phyloP scores from a whole-genome alignment of 2,113 vertebrate species.

The Sapajus apella region DNA sequence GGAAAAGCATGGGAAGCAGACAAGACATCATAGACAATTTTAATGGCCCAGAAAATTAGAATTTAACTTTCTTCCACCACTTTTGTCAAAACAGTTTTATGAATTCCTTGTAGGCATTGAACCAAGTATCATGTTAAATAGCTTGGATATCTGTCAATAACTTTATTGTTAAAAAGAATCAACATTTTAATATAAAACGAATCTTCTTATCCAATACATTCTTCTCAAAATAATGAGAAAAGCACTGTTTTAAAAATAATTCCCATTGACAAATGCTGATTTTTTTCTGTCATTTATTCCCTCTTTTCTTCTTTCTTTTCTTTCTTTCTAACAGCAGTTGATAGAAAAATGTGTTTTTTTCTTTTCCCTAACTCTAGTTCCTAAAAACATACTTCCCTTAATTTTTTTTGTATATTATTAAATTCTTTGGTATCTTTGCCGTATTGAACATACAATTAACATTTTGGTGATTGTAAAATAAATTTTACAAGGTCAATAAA shows the following conservation, averaged over 20 bases:
- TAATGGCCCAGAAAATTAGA: neutral
- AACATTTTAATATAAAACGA: neutral
- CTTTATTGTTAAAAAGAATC: neutral
- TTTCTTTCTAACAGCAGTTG: neutral
- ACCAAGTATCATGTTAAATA: neutral
- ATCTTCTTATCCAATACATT: neutral
- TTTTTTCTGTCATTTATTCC: neutral
- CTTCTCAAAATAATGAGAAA: conserved; percentile 25
- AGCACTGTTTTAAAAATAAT: neutral
- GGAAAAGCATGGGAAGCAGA: accelerated
- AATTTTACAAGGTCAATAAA: neutral
- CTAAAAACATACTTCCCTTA: neutral
- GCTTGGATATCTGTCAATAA: neutral
- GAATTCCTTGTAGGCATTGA: neutral
- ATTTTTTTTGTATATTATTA: neutral
- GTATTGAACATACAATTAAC: neutral
- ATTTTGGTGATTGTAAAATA: neutral
- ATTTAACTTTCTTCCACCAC: neutral
- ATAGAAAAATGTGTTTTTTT: neutral
- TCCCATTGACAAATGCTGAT: neutral
- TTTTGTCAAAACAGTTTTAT: neutral
- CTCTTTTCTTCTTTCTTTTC: neutral
- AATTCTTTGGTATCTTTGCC: neutral
- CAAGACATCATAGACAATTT: neutral
- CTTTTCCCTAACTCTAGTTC: neutral